A percentile compares a stretch with the other conserved stretches of the same genome.
Conservation (phyloP, 2,113 vertebrate species). For the Paramormyrops kingsleyae region DNA sequence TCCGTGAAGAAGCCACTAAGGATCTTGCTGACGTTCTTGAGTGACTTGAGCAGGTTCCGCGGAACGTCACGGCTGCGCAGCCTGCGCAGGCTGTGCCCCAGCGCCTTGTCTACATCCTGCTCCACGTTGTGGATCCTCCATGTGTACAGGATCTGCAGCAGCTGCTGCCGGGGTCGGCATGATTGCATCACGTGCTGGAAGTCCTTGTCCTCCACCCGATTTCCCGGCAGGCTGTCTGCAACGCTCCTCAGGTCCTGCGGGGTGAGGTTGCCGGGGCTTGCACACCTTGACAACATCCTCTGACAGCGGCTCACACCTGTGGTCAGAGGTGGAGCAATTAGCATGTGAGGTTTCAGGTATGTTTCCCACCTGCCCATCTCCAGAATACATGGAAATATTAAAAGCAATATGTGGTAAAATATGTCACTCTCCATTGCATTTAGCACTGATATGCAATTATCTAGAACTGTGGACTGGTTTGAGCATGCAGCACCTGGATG, state of each 20-base stretch:
- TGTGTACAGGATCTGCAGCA: slow-evolving; percentile 79
- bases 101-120: slow-evolving; percentile 73
- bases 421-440: background rate
- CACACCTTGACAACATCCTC: slow-evolving; percentile 68
- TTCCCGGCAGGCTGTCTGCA: slow-evolving; percentile 75
- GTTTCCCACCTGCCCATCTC: background rate
- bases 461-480: background rate
- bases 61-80: slow-evolving; percentile 73
- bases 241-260: slow-evolving; percentile 68
- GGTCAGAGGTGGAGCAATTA: background rate
- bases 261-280: slow-evolving; percentile 68
- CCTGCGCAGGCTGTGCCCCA: slow-evolving; percentile 70
- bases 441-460: background rate
- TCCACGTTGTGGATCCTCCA: slow-evolving; percentile 81
- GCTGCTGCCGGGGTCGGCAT: slow-evolving; percentile 67
- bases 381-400: background rate
- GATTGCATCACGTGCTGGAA: slow-evolving; percentile 54
- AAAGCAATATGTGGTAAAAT: background rate
- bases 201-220: slow-evolving; percentile 68
- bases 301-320: slow-evolving; percentile 80
- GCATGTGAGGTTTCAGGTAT: background rate
- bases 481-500: background rate
- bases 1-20: slow-evolving; percentile 72
- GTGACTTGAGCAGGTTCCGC: slow-evolving; percentile 63
- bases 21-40: slow-evolving; percentile 76